Percentiles rank a stretch among this genome's conserved stretches.
Conservation (phyloP, 2,797 vertebrate genomes). For the Microcaecilia unicolor region DNA sequence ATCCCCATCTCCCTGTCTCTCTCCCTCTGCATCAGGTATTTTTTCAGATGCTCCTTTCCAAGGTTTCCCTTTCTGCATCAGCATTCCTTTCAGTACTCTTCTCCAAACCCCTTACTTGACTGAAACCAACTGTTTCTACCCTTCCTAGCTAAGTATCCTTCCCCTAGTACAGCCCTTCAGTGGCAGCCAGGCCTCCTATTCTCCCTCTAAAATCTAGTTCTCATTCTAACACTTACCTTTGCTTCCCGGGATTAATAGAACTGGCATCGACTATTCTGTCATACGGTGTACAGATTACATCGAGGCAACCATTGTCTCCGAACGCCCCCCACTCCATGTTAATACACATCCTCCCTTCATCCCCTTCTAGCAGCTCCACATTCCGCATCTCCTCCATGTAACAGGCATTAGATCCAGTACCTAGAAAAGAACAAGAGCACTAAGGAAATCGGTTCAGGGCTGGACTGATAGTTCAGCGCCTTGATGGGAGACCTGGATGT, state of each 20-base stretch:
- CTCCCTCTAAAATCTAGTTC: fast-evolving
- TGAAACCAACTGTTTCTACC: too few species aligned
- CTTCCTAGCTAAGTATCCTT: too few species aligned
- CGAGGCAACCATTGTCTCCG: slow-evolving; percentile 50
- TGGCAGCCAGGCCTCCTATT: fast-evolving
- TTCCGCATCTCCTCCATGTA: slow-evolving; percentile 65
- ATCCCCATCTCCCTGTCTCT: too few species aligned
- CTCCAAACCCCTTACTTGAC: too few species aligned
- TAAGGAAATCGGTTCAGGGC: too few species aligned
- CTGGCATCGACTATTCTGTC: slow-evolving; percentile 38
- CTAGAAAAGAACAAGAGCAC: too few species aligned
- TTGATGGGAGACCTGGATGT: too few species aligned
- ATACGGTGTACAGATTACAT: slow-evolving; percentile 31
- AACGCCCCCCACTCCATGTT: slow-evolving; percentile 70
- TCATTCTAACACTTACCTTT: slow-evolving; percentile 36
- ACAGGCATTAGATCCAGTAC: slow-evolving; percentile 59
- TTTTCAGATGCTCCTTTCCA: too few species aligned
- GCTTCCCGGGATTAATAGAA: slow-evolving; percentile 48
- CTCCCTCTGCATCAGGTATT: too few species aligned
- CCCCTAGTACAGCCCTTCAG: neutral
- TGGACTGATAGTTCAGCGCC: too few species aligned
- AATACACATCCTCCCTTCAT: slow-evolving; percentile 56
- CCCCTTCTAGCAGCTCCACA: slow-evolving; percentile 26
- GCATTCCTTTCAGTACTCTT: too few species aligned
- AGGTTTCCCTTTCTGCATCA: too few species aligned